Evolutionary conservation across 2,888 invertebrate genomes (phyloP).

Genomic region (Petrolisthes cinctipes): DNA sequence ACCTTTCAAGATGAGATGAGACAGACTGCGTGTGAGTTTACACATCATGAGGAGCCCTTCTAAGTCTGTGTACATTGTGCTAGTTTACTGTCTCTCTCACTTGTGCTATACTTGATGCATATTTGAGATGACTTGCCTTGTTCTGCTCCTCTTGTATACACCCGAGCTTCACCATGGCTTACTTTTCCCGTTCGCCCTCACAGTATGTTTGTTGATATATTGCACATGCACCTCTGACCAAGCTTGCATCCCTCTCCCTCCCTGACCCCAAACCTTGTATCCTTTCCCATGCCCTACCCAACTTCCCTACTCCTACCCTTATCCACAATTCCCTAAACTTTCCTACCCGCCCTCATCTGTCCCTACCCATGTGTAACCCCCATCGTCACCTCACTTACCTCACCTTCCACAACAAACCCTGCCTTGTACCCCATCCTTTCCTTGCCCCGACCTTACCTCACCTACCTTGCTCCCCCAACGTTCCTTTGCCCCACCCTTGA

Average conservation of each 20-base stretch:
- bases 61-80: conserved; percentile 1
- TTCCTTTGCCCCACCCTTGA: conserved; percentile 21
- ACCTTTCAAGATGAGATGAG: too few species aligned
- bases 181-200: background rate
- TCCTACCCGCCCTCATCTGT: background rate
- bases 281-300: background rate
- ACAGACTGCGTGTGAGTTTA: too few species aligned
- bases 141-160: background rate
- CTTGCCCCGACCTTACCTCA: background rate
- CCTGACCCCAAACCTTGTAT: background rate
- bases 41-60: background rate
- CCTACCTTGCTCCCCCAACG: background rate
- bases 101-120: background rate
- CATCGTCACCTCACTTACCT: background rate
- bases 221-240: conserved; percentile 6
- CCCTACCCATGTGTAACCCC: background rate
- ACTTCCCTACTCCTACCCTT: background rate
- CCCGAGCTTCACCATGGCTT: conserved; percentile 10
- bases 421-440: background rate
- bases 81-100: background rate
- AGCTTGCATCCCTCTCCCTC: conserved; percentile 15
- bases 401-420: background rate
- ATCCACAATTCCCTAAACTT: background rate
- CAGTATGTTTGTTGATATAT: conserved; percentile 11
- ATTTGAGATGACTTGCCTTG: conserved; percentile 15